A percentile compares a stretch with the other conserved stretches of the same genome.
Evolutionary conservation across 92 coral and sea anemone species (phyloP).

Genomic region (Diadumene lineata): DNA sequence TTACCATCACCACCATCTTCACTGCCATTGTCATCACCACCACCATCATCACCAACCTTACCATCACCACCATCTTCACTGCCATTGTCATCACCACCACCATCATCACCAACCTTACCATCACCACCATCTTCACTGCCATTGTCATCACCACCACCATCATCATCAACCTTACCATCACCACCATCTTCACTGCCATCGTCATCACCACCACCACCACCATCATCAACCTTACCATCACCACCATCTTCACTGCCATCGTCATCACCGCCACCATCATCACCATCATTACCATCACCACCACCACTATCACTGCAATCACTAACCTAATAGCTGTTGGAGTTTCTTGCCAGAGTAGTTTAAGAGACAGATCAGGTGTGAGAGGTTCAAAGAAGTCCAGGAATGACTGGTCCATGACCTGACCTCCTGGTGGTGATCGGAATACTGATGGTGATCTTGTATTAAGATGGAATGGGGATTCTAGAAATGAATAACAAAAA

Average conservation of each 20-base stretch:
- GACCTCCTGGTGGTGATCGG: slow-evolving; percentile 73
- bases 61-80: background rate
- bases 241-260: too few relatives aligned
- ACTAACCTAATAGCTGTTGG: slow-evolving; percentile 74
- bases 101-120: too few relatives aligned
- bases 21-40: background rate
- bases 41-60: slow-evolving; percentile 18
- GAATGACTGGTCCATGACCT: slow-evolving; percentile 74
- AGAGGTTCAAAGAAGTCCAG: slow-evolving; percentile 86
- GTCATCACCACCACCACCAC: too few relatives aligned
- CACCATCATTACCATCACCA: background rate
- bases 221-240: too few relatives aligned
- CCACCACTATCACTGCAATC: background rate
- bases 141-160: too few relatives aligned
- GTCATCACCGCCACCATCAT: background rate
- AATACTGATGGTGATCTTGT: slow-evolving; percentile 67
- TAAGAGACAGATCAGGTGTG: slow-evolving; percentile 83
- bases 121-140: too few relatives aligned
- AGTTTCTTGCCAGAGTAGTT: slow-evolving; percentile 86
- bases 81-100: too few relatives aligned
- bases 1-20: background rate
- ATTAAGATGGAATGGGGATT: slow-evolving; percentile 59
- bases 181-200: too few relatives aligned
- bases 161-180: background rate
- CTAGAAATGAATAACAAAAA: slow-evolving; percentile 7